Evolutionary conservation across 1,140 invertebrate genomes (phyloP), one percentile per base, ranked within the genome.

Genomic region (Augochlora pura): DNA sequence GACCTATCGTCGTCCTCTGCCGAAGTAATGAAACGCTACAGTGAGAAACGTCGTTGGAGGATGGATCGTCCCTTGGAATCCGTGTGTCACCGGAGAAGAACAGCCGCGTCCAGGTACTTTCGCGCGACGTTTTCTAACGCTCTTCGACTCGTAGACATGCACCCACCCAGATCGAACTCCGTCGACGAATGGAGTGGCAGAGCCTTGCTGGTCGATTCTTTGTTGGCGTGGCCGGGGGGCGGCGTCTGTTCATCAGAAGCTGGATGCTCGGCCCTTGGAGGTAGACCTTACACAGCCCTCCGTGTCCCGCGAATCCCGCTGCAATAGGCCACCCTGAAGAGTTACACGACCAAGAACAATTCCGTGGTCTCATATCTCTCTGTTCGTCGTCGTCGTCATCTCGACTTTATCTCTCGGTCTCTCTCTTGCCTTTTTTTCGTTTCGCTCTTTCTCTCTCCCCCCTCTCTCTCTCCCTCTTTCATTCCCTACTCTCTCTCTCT

Each of bases 311-410:
- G 86, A 83, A 60, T 91, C 89, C 81, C 87, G 90, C 81, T 88
- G 90, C 82, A 91, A 85, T 79, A 90, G 87, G 84, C 90, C 90
- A 89, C 89, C 90, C 90, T 91, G 88, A 85, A 89, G 85, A 90
- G 86, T 88, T 85, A 90, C 85, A 90, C 82, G 80, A 88, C 72
- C 86, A 88, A 90, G 88, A 90, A 89, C 84, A 88, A 85, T 87
- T 88, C 82, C 77, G 54, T 63, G 76, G 81, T 81, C 77, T 86
- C 60, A 38, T 69, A 71, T 75, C 80, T 69, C 68, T 83, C 83
- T 75, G 60, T 81, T 87, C 57, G 68, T 65, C 62, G 65, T 49
- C 78, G n/a, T 65, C 62, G 65, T 49, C 78, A 18, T 65, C n/a
- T 38, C 49, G 49, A 52, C 49, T 18, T 32, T 27, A 73, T 54